These are phyloP conservation scores for Yponomeuta plumbellus DNA, from an alignment of 2,888 invertebrate species.

Conservation along the genomic window DNA sequence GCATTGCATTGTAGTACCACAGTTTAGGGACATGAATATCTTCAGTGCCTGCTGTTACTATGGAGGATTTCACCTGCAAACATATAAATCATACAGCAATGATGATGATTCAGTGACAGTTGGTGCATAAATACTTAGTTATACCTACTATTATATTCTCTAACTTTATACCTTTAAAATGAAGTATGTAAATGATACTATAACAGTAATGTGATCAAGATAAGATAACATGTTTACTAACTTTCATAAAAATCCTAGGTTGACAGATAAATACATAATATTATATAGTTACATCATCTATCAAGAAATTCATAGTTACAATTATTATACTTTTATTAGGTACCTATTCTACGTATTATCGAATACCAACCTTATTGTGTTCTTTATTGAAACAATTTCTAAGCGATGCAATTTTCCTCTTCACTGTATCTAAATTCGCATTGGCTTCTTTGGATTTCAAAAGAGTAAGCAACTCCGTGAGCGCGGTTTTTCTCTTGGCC, in stretches of 20 bases:
- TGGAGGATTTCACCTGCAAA: constrained; percentile 14
- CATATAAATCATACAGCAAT: neutral
- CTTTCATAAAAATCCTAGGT: too few species aligned
- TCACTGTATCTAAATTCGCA: neutral
- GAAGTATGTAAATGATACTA: too few species aligned
- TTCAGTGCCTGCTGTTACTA: constrained; percentile 15
- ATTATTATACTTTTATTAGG: too few species aligned
- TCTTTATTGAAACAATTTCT: constrained; percentile 16
- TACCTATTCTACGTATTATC: too few species aligned
- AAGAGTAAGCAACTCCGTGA: neutral
- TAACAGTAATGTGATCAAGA: too few species aligned
- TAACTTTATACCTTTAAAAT: too few species aligned
- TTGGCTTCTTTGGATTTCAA: neutral
- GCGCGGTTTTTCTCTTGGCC: neutral
- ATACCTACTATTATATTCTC: too few species aligned
- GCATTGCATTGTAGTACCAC: constrained; percentile 21
- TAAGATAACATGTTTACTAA: too few species aligned
- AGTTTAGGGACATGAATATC: constrained; percentile 21
- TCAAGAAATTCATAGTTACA: too few species aligned
- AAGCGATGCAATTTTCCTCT: constrained; percentile 3
- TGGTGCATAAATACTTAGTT: too few species aligned
- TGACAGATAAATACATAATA: too few species aligned
- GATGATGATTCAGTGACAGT: neutral
- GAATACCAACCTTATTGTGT: constrained; percentile 13
- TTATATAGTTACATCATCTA: too few species aligned